Evolutionary conservation across 1,140 invertebrate species (phyloP).

Genomic region (Eufriesea mexicana): DNA sequence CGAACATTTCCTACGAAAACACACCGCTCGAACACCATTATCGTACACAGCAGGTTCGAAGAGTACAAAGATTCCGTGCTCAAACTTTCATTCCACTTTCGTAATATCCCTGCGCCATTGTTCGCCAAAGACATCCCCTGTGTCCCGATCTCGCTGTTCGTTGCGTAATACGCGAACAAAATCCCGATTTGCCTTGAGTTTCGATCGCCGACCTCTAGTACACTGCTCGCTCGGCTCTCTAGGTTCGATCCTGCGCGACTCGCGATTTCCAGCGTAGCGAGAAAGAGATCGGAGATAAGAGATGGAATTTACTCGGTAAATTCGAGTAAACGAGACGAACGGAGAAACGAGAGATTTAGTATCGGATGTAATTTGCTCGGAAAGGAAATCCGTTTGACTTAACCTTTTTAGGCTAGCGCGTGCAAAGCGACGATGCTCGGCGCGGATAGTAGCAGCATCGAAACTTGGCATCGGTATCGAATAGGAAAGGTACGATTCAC

Average conservation of each 20-base stretch:
- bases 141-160: constrained; percentile 19
- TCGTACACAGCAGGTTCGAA: constrained; percentile 32
- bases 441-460: background rate
- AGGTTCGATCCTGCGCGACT: background rate
- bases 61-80: constrained; percentile 24
- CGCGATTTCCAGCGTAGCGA: background rate
- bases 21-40: constrained; percentile 18
- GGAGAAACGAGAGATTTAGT: background rate
- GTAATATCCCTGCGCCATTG: constrained; percentile 58
- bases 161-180: constrained; percentile 50
- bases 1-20: constrained; percentile 30
- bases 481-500: constrained; percentile 71
- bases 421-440: too few relatives aligned
- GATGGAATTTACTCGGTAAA: background rate
- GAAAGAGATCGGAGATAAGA: background rate
- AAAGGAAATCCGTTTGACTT: background rate
- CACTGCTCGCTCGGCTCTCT: too few relatives aligned
- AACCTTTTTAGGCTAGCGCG: too few relatives aligned
- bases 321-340: background rate
- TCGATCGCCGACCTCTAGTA: background rate
- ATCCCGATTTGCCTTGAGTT: constrained; percentile 5
- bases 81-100: constrained; percentile 66
- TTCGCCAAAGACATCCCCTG: constrained; percentile 50
- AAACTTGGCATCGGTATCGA: constrained; percentile 14
- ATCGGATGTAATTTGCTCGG: background rate